Evolutionary conservation across 2,888 invertebrate species (phyloP), one percentile per base, ranked within the genome.

Genomic region (Sminthurides aquaticus): DNA sequence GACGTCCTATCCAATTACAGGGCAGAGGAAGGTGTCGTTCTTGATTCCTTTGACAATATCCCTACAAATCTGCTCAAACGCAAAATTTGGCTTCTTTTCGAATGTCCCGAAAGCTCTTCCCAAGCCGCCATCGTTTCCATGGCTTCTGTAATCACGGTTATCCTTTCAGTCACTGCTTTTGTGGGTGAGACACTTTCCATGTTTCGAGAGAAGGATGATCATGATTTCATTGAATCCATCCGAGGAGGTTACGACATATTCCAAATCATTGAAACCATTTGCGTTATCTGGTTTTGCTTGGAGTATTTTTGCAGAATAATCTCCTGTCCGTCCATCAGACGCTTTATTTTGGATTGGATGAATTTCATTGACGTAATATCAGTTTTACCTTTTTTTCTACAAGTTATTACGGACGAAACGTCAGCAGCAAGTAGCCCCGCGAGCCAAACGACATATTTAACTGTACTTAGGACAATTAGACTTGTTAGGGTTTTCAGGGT

Each of bases 71-170:
- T 73, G 1, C 64, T 70, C 1, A 27, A 62, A 25, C 59, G 71
- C 22, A 73, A 73, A 63, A 22, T 71, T 1, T 74, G 74, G 74
- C 65, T 72, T 0, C 28, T 74, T 2, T 61, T 72, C 27, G 74
- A 74, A 60, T 69, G 67, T 27, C 70, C 72, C 0, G 69, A 66
- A 27, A 67, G 67, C 54, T 67, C 67, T 11, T 20, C 59, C n/a
- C 71, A 69, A 26, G 62, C 67, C 8, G 55, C 67, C 1, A 48
- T 69, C 20, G 65, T 74, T 1, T 70, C 71, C 1, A 60, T 68
- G 3, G 34, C 65, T 1, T 69, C 69, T 11, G 62, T 72, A 22
- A 55, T 70, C 15, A 68, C 67, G 0, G 67, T 72, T 27, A 22
- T 66, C 5, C 24, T 70, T n/a, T 71, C 72, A 2, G 69, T 72